phyloP scores from a whole-genome alignment of 2,797 vertebrate genomes.

The Atherinosoma microstoma region DNA sequence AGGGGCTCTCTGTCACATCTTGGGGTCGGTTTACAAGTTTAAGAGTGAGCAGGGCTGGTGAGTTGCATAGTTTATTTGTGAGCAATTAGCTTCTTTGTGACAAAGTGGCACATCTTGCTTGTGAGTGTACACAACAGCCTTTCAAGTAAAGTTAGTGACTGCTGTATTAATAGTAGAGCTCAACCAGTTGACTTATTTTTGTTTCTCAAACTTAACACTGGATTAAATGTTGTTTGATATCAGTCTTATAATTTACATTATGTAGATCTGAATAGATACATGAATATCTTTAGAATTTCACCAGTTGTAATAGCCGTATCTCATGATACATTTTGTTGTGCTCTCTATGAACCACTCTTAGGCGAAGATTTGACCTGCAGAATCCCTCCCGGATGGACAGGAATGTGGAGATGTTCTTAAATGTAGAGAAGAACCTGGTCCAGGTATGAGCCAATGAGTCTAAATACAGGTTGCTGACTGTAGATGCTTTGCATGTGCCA shows the following conservation, averaged over 20 bases:
- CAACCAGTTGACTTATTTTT: neutral
- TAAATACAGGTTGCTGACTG: accelerated
- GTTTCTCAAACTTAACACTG: neutral
- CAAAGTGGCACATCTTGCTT: neutral
- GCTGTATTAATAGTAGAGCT: neutral
- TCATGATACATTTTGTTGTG: neutral
- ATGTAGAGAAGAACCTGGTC: conserved; percentile 97
- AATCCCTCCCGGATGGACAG: conserved; percentile 98
- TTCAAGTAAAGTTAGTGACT: neutral
- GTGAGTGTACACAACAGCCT: neutral
- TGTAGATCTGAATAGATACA: neutral
- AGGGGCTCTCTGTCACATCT: conserved; percentile 95
- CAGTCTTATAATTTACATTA: neutral
- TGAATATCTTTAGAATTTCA: neutral
- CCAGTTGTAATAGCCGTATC: neutral
- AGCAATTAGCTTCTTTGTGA: neutral
- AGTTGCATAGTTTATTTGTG: conserved; percentile 64
- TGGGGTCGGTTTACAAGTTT: conserved; percentile 97
- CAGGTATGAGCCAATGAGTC: conserved; percentile 82
- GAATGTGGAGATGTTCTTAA: conserved; percentile 99
- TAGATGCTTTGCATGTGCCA: neutral
- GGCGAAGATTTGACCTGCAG: conserved; percentile 97
- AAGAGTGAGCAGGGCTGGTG: conserved; percentile 99
- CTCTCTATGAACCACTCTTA: conserved; percentile 52
- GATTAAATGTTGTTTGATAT: neutral